Evolutionary conservation across 2,113 vertebrate species (phyloP).

Genomic region (Amblyornis subalaris): DNA sequence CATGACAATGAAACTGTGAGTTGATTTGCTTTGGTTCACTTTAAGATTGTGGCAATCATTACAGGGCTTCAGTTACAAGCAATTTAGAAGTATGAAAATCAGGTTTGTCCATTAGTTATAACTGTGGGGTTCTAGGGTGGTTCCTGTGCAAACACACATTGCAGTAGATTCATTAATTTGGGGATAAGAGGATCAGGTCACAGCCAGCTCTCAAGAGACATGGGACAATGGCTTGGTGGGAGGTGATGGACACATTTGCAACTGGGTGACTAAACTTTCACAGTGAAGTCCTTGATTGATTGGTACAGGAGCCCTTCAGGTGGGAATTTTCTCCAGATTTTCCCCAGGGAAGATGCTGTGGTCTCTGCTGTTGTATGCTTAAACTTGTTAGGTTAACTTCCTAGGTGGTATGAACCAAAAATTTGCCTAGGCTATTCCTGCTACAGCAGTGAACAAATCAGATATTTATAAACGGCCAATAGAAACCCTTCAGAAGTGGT

Average conservation of each 20-base stretch:
- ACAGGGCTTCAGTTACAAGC: background rate
- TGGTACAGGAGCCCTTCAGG: background rate
- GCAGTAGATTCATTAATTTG: background rate
- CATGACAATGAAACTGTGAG: background rate
- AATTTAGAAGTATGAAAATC: background rate
- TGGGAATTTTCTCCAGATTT: background rate
- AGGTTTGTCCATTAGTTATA: background rate
- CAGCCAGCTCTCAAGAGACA: background rate
- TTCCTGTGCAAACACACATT: background rate
- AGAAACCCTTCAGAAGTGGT: background rate
- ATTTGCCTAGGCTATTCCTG: background rate
- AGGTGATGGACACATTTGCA: background rate
- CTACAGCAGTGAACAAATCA: background rate
- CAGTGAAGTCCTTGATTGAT: background rate
- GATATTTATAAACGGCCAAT: background rate
- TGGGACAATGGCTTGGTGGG: background rate
- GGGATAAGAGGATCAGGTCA: accelerated
- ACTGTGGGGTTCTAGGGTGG: background rate
- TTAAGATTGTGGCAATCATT: background rate
- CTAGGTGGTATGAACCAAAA: background rate
- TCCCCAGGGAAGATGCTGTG: background rate
- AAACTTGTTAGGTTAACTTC: background rate
- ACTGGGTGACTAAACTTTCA: background rate
- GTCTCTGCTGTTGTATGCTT: background rate
- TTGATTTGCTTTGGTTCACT: background rate